Evolutionary conservation across 37 sponge, comb jelly and placozoan genomes (phyloP).

Genomic region (Trichoplax adhaerens): DNA sequence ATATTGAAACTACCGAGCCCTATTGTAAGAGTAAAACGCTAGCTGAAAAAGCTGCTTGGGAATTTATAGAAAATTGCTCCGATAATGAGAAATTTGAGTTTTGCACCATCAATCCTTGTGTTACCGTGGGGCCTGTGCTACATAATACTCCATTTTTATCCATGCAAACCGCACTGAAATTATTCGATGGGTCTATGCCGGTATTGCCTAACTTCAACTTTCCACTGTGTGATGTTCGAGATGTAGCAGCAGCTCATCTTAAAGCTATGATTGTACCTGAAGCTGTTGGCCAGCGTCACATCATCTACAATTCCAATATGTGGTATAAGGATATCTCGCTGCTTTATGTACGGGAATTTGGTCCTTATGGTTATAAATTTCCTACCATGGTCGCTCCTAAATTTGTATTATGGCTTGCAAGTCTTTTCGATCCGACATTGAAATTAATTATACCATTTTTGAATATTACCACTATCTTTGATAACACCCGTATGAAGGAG

Average conservation of each 20-base stretch:
- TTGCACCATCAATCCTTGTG: constrained; percentile 46
- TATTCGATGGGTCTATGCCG: constrained; percentile 33
- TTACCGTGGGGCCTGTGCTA: constrained; percentile 58
- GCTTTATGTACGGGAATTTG: constrained; percentile 36
- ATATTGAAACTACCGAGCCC: constrained; percentile 8
- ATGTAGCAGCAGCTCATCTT: constrained; percentile 69
- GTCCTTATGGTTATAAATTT: constrained; percentile 49
- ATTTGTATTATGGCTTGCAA: neutral
- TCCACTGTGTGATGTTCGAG: constrained; percentile 59
- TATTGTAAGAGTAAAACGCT: constrained; percentile 65
- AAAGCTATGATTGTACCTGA: constrained; percentile 54
- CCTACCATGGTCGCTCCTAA: neutral
- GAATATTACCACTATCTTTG: constrained; percentile 18
- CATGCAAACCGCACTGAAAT: neutral
- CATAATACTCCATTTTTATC: constrained; percentile 8
- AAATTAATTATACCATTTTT: constrained; percentile 19
- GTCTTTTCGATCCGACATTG: constrained; percentile 7
- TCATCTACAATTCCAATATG: constrained; percentile 4
- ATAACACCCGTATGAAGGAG: constrained; percentile 32
- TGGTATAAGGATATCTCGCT: constrained; percentile 32
- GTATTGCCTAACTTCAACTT: constrained; percentile 33
- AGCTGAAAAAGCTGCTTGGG: constrained; percentile 81
- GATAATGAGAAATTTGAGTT: constrained; percentile 63
- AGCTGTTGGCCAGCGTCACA: constrained; percentile 31
- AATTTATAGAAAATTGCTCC: constrained; percentile 27